Percentiles rank a stretch among this genome's conserved stretches.
phyloP scores from a whole-genome alignment of 2,888 invertebrate genomes.

The Heliconius sara region DNA sequence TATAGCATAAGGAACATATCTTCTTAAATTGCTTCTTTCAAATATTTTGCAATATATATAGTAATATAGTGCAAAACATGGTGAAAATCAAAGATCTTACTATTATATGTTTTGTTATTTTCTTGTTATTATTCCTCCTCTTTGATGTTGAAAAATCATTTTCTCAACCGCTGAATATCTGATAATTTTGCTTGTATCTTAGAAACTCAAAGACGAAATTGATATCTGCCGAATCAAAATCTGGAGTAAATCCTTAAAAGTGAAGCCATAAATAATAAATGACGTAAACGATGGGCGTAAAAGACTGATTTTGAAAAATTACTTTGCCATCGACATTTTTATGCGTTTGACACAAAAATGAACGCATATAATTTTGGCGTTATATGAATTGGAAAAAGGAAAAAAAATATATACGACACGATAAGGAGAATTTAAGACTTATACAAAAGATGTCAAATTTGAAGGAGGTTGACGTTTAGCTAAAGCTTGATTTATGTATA shows the following conservation, averaged over 20 bases:
- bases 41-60: too few species aligned
- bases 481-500: conserved; percentile 21
- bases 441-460: conserved; percentile 23
- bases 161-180: background rate
- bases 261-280: conserved; percentile 9
- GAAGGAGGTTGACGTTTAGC: conserved; percentile 17
- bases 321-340: conserved; percentile 14
- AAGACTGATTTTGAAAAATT: conserved; percentile 27
- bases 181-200: background rate
- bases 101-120: background rate
- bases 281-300: conserved; percentile 12
- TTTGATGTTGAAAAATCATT: background rate
- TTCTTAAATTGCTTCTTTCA: too few species aligned
- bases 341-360: conserved; percentile 27
- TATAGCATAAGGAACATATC: too few species aligned
- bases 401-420: conserved; percentile 22
- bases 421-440: conserved; percentile 12
- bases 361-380: conserved; percentile 2
- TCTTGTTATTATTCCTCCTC: background rate
- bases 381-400: conserved; percentile 2
- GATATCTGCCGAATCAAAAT: background rate
- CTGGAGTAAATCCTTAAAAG: conserved; percentile 8
- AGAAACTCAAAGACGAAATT: background rate
- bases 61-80: too few species aligned
- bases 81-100: too few species aligned